phyloP scores from a whole-genome alignment of 2,113 vertebrate species.

The Donacobius atricapilla region DNA sequence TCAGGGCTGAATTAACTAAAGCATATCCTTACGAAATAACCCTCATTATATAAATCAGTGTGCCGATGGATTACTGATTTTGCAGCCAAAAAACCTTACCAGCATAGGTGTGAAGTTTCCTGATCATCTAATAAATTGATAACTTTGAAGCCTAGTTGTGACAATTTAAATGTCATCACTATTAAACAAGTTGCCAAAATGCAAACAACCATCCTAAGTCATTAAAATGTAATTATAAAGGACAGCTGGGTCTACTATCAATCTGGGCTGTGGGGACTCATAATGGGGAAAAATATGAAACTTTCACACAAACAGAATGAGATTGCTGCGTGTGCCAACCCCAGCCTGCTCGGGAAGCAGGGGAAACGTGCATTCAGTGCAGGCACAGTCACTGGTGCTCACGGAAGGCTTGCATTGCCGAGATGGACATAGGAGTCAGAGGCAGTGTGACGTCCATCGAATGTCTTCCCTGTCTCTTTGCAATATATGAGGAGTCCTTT shows the following conservation, averaged over 20 bases:
- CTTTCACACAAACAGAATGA: slow-evolving; percentile 11
- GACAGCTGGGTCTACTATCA: slow-evolving; percentile 63
- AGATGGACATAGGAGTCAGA: background rate
- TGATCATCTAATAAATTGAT: slow-evolving; percentile 68
- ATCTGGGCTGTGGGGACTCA: slow-evolving; percentile 50
- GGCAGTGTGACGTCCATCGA: background rate
- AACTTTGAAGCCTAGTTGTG: slow-evolving; percentile 64
- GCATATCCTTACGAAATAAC: slow-evolving; percentile 24
- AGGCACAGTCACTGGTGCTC: background rate
- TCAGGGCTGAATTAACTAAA: slow-evolving; percentile 47
- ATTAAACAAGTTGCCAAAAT: slow-evolving; percentile 70
- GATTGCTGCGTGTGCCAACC: background rate
- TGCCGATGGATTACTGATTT: slow-evolving; percentile 23
- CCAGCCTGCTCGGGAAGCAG: background rate
- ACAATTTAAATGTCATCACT: slow-evolving; percentile 70
- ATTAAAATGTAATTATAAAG: slow-evolving; percentile 68
- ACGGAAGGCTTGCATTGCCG: background rate
- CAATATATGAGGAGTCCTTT: background rate
- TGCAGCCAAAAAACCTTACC: slow-evolving; percentile 35
- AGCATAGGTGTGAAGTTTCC: slow-evolving; percentile 52
- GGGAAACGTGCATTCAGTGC: background rate
- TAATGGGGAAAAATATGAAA: slow-evolving; percentile 41
- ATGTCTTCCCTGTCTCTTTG: background rate
- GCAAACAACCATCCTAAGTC: slow-evolving; percentile 59
- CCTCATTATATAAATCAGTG: slow-evolving; percentile 42